Evolutionary conservation across 1,140 invertebrate species (phyloP), one percentile per base, ranked within the genome.

Genomic region (Anadara kagoshimensis): DNA sequence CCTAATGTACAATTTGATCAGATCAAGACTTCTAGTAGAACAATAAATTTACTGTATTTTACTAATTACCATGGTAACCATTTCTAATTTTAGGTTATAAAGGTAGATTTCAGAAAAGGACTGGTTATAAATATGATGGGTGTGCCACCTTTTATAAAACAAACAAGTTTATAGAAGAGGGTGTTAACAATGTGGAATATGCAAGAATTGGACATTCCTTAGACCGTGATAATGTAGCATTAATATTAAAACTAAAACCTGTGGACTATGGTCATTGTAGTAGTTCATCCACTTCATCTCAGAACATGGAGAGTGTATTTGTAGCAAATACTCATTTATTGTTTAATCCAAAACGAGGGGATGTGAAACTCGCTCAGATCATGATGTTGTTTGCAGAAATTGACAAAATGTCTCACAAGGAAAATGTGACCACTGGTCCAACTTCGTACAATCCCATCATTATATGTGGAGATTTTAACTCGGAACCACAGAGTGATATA

Each of bases 301-400:
- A 73, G 18, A 22, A 73, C 58, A 12, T 51, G 24, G 44, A 70
- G 41, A 71, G 73, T 54, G 87, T 96, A 59, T 91, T 95, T 36
- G 92, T 98, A 0, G 95, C 95, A 7, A 99, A 95, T 5, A 98
- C 97, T 0, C 97, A 99, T 90, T 90, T 99, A n/a, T 89, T 98
- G 8, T 99, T 94, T 85, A 98, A 98, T 91, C 96, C 95, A 0
- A 93, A 90, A 80, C 89, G 97, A 36, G 93, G 94, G 26, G 97
- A 99, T 88, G 92, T 98, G 0, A 93, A 96, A 82, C 90, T 98
- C 20, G 96, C 95, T 0, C 97, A 99, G 89, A 57, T 90, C 5
- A 84, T 94, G 82, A 83, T 96, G 49, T 87, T 98, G 5, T 89
- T 98, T 18, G 92, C 94, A 0, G 95, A 97, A 89, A 90, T 98